A percentile compares a stretch with the other conserved stretches of the same genome.
These are phyloP conservation scores for Hermaeophaga mercurialis DNA, from an alignment of 2,888 invertebrate genomes.

Conservation along the genomic window DNA sequence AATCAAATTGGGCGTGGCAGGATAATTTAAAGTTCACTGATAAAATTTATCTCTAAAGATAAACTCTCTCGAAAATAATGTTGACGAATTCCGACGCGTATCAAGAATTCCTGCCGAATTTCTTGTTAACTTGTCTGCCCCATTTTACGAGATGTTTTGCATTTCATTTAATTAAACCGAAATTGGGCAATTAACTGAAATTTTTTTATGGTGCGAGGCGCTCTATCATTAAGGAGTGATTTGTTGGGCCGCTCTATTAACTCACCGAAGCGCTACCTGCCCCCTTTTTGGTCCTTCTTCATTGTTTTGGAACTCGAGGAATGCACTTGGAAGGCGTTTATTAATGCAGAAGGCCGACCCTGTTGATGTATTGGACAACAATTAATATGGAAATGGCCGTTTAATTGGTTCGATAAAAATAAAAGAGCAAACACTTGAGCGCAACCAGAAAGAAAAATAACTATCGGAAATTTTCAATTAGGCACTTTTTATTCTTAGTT, in stretches of 20 bases:
- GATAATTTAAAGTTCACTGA: too few relatives aligned
- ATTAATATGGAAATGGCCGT: slow-evolving; percentile 32
- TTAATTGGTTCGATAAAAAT: slow-evolving; percentile 31
- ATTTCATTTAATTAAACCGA: slow-evolving; percentile 25
- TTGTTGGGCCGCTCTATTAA: slow-evolving; percentile 38
- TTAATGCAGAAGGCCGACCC: slow-evolving; percentile 27
- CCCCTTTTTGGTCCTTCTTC: slow-evolving; percentile 27
- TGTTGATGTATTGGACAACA: slow-evolving; percentile 33
- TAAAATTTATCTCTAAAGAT: too few relatives aligned
- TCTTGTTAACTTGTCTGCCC: slow-evolving; percentile 25
- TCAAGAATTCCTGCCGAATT: slow-evolving; percentile 20
- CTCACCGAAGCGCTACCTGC: slow-evolving; percentile 38
- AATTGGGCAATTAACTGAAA: slow-evolving; percentile 30
- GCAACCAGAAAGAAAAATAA: not conserved
- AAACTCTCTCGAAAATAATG: not conserved
- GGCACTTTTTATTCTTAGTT: too few relatives aligned
- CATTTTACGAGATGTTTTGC: slow-evolving; percentile 25
- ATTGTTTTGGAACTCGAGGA: slow-evolving; percentile 32
- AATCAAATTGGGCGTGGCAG: too few relatives aligned
- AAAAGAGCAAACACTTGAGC: slow-evolving; percentile 24
- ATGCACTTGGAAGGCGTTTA: slow-evolving; percentile 30
- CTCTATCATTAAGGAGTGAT: slow-evolving; percentile 39
- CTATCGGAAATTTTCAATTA: not conserved
- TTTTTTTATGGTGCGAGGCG: slow-evolving; percentile 29
- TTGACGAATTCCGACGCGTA: slow-evolving; percentile 18